Conservation (phyloP, 2,113 vertebrate species). For the Antigone vipio region DNA sequence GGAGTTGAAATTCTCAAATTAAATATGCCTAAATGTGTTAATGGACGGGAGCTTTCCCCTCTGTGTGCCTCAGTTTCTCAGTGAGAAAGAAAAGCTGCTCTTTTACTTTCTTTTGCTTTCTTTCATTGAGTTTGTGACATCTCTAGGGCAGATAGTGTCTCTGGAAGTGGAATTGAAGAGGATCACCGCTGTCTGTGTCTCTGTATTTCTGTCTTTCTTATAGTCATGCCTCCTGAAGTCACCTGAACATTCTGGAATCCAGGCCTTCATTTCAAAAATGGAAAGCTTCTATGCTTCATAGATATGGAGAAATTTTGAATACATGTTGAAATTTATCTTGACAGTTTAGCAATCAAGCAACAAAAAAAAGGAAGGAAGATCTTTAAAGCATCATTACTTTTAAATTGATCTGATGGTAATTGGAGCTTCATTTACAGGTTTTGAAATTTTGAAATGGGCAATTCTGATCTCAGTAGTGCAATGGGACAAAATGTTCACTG, state of each 20-base stretch:
- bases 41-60: rapidly evolving
- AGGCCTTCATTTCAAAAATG: not conserved
- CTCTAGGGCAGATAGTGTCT: not conserved
- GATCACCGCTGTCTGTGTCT: not conserved
- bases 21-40: not conserved
- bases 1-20: not conserved
- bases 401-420: conserved; percentile 13
- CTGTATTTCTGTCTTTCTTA: not conserved
- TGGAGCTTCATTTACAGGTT: conserved; percentile 11
- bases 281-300: not conserved
- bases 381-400: not conserved
- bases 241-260: not conserved
- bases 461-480: not conserved
- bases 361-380: not conserved
- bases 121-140: not conserved
- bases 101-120: not conserved
- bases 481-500: not conserved
- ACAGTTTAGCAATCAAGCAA: not conserved
- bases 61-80: not conserved
- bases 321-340: not conserved
- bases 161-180: not conserved
- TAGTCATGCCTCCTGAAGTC: not conserved
- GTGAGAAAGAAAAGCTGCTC: not conserved
- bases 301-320: not conserved
- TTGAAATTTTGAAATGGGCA: not conserved